These are phyloP conservation scores for Gnathonemus echidnorhynchus DNA, from an alignment of 2,113 vertebrate species.

Conservation along the genomic window DNA sequence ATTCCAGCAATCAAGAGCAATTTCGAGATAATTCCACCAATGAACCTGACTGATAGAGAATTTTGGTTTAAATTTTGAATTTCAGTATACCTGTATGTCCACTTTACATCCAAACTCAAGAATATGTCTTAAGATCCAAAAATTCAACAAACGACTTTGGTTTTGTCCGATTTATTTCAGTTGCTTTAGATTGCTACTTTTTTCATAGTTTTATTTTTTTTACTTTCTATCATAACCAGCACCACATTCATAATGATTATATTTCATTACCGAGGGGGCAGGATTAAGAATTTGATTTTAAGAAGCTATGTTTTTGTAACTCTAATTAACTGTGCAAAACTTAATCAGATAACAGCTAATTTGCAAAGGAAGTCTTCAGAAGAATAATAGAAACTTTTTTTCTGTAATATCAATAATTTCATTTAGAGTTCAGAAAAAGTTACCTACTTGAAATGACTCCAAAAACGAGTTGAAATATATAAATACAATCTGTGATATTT, in stretches of 20 bases:
- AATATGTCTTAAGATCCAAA: not conserved
- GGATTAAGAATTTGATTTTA: not conserved
- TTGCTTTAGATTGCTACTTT: not conserved
- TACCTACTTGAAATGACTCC: slow-evolving; percentile 89
- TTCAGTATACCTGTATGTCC: not conserved
- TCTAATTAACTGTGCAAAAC: not conserved
- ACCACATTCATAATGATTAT: not conserved
- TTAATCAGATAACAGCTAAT: not conserved
- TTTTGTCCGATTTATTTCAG: not conserved
- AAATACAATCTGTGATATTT: slow-evolving; percentile 88
- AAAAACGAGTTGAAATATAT: slow-evolving; percentile 98
- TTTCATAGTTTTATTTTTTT: not conserved
- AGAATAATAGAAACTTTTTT: not conserved
- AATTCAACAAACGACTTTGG: not conserved
- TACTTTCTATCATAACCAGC: not conserved
- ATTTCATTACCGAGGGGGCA: not conserved
- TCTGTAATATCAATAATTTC: not conserved
- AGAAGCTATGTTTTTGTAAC: not conserved
- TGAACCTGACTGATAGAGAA: not conserved
- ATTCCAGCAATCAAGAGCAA: not conserved
- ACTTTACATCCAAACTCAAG: not conserved
- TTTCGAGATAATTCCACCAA: not conserved
- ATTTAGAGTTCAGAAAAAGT: not conserved
- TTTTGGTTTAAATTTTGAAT: not conserved
- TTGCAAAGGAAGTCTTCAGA: not conserved